Evolutionary conservation across 1,140 invertebrate genomes (phyloP), one percentile per base, ranked within the genome.

Genomic region (Pectinophora gossypiella): DNA sequence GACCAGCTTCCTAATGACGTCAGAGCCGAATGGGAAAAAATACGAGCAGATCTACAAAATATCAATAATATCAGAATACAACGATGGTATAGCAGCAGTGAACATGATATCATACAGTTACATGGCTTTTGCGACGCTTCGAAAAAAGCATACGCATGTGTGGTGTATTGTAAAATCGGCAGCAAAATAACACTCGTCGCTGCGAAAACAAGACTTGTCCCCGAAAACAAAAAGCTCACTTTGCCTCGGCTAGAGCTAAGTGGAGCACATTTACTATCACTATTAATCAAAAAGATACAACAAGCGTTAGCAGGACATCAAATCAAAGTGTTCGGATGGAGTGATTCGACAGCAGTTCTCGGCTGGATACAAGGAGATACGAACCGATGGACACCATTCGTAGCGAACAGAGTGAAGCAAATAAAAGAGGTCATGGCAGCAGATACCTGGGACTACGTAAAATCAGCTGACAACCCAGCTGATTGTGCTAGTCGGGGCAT

Each of bases 401-500:
- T 55, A 10, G 27, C 47, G 12, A 55, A 55, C 19, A 43, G 54
- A 50, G 54, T 55, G 21, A 42, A 15, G 18, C 1, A 32, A 15
- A 55, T 46, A 42, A 55, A 21, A 10, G 12, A 44, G 10, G 40
- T 55, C n/a, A 55, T 55, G 19, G 15, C 47, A 18, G 12, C 47
- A 13, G 15, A 12, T 27, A 36, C 15, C 22, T 55, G 54, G 40
- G 13, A 40, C n/a, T 55, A 49, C 23, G 42, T 50, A 13, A 55
- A 55, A 32, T 49, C 54, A 20, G 18, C 15, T 35, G 40, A 55
- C 1, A 55, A 55, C 20, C 53, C 53, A 15, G 47, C 53, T 6
- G 81, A 83, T 46, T 64, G 56, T 19, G 68, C 64, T 0, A 69
- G 68, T 1, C 32, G 77, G 22, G 76, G 74, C 1, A 36, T 59